These are phyloP conservation scores for Hypomecis punctinalis DNA, from an alignment of 2,888 invertebrate genomes.

Conservation along the genomic window DNA sequence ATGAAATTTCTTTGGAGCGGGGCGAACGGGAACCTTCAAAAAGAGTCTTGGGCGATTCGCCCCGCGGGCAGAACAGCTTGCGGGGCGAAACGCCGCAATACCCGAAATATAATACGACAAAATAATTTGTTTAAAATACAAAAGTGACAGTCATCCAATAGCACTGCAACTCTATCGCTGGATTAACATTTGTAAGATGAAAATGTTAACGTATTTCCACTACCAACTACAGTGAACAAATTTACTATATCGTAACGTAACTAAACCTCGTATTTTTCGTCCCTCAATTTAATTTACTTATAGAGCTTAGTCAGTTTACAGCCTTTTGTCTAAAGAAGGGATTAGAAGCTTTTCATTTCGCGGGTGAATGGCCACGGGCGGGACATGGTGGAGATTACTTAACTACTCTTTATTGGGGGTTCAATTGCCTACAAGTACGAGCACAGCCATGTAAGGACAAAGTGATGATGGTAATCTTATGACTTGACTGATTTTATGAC, in stretches of 20 bases:
- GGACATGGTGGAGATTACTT: constrained; percentile 50
- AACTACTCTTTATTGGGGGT: constrained; percentile 42
- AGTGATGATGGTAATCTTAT: constrained; percentile 9
- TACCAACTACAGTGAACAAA: too few relatives aligned
- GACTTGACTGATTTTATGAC: background rate
- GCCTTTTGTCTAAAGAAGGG: constrained; percentile 47
- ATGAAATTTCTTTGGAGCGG: too few relatives aligned
- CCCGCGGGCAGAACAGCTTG: too few relatives aligned
- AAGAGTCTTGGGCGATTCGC: too few relatives aligned
- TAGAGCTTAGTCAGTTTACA: constrained; percentile 26
- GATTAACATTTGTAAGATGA: too few relatives aligned
- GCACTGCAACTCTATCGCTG: too few relatives aligned
- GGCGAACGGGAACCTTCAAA: too few relatives aligned
- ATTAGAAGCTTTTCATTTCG: constrained; percentile 70
- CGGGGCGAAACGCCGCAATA: too few relatives aligned
- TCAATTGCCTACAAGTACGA: constrained; percentile 34
- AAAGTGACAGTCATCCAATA: too few relatives aligned
- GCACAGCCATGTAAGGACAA: constrained; percentile 9
- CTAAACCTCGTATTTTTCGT: background rate
- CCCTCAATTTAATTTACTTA: constrained; percentile 8
- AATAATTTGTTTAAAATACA: too few relatives aligned
- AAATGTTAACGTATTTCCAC: too few relatives aligned
- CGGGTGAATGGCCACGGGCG: constrained; percentile 56
- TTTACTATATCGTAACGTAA: background rate
- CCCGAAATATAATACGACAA: too few relatives aligned